Base-by-base conservation (phyloP, 2,797 vertebrate genomes). In the Pseudocheirus occidentalis region DNA sequence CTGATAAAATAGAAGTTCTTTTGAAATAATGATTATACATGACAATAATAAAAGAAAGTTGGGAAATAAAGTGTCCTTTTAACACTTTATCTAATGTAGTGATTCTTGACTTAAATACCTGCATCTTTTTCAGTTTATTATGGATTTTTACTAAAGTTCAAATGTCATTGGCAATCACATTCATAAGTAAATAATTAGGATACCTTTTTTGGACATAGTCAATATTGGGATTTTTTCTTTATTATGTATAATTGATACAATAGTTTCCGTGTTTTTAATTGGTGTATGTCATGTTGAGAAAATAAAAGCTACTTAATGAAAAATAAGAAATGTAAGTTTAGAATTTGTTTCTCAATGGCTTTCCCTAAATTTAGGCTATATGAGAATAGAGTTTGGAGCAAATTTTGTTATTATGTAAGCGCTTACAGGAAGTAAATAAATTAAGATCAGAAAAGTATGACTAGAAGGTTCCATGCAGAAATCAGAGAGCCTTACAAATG, bases 1-100 rank as follows among this genome's bases (percentile, higher is more conserved):
- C 34, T 52, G 34, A 94, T 31, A n/a, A 95, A 97, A 2, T 5
- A 95, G 52, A 95, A 53, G 62, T 59, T 54, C 53, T 93, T 95
- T 95, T 13, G 40, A 91, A 95, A 92, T 81, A 40, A 34, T 29
- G 29, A 91, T 93, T 94, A 56, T 95, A 56, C 92, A 55, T 4
- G 29, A 90, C 18, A 81, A 66, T 90, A 81, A 27, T 55, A 56
- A 46, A 90, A 90, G 40, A 94, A 89, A 57, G n/a, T 56, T 93
- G 59, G 81, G 58, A 95, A 94, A 66, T 66, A 93, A 92, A 89
- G 27, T 73, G 50, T 53, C 31, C 53, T 40, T 92, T 92, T 58
- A 4, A 94, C 58, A 54, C 92, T 18, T 1, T 40, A 53, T 12
- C 92, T 66, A 90, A 28, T 81, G n/a, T 2, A 40, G n/a, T 81